Base-by-base conservation (phyloP, 2,888 invertebrate species). In the Diabrotica balteata region DNA sequence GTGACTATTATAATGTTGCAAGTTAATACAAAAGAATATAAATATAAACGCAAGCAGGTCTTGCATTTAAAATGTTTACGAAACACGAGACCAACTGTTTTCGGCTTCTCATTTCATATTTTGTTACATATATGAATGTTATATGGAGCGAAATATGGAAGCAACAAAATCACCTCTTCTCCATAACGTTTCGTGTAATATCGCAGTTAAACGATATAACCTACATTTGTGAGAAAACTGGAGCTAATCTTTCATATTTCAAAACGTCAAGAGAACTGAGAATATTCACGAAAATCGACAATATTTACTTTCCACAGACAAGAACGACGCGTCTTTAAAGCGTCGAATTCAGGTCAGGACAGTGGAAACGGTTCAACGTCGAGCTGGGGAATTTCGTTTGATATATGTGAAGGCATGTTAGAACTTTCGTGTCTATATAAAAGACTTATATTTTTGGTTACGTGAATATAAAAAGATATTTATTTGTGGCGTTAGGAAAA, bases 231-330 rank as follows among this genome's bases (percentile, higher is more conserved):
- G 42, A 4, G 22, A 17, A 51, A 55, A 51, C 52, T 57, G 42
- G 32, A 64, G 52, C 58, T 64, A 59, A 64, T 64, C 51, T 64
- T 63, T 64, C 64, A 64, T 46, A 59, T 64, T 64, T 58, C 46
- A 52, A 58, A 64, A 64, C 58, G 58, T 50, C 58, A 52, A 58
- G 52, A 5, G 17, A 59, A 64, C 59, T 45, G 64, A 42, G 57
- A 57, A 63, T 63, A 63, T 63, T 57, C 57, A 51, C 11, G 64
- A 64, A 49, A 64, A 64, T 64, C 64, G 64, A 58, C 58, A 64
- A 58, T 64, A 64, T 64, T 64, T 64, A 59, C 64, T 64, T 64
- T 58, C 52, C 44, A 59, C 45, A 17, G 45, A 43, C 45, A 45
- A 57, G 17, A 17, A 45, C 32, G 57, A 44, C 58, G 57, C 46